Conservation (phyloP, 2,888 invertebrate genomes). For the Scrobipalpa atriplicella region DNA sequence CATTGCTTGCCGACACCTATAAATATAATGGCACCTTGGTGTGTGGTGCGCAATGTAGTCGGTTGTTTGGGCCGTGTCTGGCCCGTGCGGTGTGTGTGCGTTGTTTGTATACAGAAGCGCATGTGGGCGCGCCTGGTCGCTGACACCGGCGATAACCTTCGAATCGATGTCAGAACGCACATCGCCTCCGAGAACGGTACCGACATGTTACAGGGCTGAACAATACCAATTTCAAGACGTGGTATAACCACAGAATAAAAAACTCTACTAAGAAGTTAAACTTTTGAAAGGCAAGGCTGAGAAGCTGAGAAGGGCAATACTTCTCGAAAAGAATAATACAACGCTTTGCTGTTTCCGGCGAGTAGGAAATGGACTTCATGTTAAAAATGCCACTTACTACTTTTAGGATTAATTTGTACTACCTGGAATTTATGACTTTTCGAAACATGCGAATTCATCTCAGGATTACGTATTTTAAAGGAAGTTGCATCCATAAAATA, state of each 20-base stretch:
- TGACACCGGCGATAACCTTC: slow-evolving; percentile 80
- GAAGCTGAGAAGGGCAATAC: too few species aligned
- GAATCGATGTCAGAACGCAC: slow-evolving; percentile 71
- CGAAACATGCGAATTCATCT: neutral
- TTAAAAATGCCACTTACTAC: neutral
- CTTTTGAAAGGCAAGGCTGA: too few species aligned
- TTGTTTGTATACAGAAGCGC: slow-evolving; percentile 73
- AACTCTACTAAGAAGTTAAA: too few species aligned
- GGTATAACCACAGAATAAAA: too few species aligned
- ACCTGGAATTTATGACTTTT: neutral
- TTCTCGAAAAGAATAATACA: too few species aligned
- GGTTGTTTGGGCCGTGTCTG: neutral
- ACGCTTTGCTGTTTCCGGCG: too few species aligned
- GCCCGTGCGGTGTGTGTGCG: slow-evolving; percentile 47
- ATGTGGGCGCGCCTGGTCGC: slow-evolving; percentile 76
- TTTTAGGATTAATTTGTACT: neutral
- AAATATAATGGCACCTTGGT: neutral
- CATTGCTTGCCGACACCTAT: neutral
- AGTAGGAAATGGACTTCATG: neutral
- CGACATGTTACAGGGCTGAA: slow-evolving; percentile 35
- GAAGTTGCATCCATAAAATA: neutral
- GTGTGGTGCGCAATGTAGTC: neutral
- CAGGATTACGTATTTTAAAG: neutral
- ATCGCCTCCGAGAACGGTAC: slow-evolving; percentile 62
- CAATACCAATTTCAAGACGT: neutral